These are phyloP conservation scores for Callinectes sapidus DNA, from an alignment of 2,888 invertebrate species.

Conservation along the genomic window DNA sequence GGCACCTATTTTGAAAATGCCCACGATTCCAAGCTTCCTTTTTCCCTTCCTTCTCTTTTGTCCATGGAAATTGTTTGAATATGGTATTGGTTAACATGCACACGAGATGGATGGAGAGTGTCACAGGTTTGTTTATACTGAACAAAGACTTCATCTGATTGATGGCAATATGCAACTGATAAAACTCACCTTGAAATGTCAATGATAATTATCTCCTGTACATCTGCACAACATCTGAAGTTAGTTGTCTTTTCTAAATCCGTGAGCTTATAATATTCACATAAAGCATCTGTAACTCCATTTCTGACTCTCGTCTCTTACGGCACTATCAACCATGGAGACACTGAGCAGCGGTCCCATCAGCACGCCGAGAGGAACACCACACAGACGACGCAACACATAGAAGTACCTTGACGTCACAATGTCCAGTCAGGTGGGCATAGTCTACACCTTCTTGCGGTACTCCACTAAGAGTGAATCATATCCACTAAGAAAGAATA, in stretches of 20 bases:
- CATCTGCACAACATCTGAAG: background rate
- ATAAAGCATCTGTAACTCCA: background rate
- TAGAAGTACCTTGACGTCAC: background rate
- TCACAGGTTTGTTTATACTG: background rate
- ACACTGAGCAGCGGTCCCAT: background rate
- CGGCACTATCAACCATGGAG: background rate
- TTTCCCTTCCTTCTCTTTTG: background rate
- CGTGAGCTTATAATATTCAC: background rate
- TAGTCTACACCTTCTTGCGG: background rate
- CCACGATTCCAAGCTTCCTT: background rate
- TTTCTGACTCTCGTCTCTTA: background rate
- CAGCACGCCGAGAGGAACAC: background rate
- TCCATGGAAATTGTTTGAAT: background rate
- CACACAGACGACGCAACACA: background rate
- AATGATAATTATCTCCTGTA: constrained; percentile 22
- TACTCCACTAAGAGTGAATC: background rate
- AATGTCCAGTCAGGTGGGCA: background rate
- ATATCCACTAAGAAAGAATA: background rate
- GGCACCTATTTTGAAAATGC: background rate
- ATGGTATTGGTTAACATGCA: background rate
- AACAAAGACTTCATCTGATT: background rate
- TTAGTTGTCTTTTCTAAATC: background rate
- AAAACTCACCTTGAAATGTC: constrained; percentile 27
- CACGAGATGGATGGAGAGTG: background rate
- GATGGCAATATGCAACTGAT: background rate